Base-by-base conservation (phyloP, 2,888 invertebrate species). In the Strigamia transsilvanica region DNA sequence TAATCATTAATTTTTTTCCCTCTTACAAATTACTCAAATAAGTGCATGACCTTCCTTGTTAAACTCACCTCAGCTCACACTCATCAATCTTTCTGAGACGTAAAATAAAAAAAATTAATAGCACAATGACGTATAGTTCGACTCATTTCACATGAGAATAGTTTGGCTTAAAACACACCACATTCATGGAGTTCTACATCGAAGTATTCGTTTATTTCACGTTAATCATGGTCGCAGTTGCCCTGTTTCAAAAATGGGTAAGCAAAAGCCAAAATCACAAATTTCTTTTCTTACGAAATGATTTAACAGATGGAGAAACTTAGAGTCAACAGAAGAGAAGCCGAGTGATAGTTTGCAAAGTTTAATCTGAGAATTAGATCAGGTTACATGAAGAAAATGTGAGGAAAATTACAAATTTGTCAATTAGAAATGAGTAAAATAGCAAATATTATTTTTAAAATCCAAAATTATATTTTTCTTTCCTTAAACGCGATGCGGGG, bases 401-500 rank as follows among this genome's bases (percentile, higher is more conserved):
- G 9, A 38, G 4, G 38, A 38, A 6, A 38, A 38, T 4, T 10
- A 38, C 38, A 38, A 6, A 9, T 38, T 9, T 38, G 38, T 38
- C 9, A 38, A 38, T 38, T 38, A 38, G 38, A 38, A 38, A 9
- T 6, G 27, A 38, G 38, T 9, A 38, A 10, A 34, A 34, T 34
- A 34, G 10, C 15, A 46, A 46, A 4, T 61, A 21, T 18, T 27
- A 27, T 1, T 27, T 27, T 1, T 27, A 27, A 27, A 27, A 27
- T 27, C 3, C 3, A 3, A n/a, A n/a, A 3, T 42, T 21, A 32
- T n/a, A 42, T 79, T 38, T 82, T 73, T 34, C 82, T 82, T 5
- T 82, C 83, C 21, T 84, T 85, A 83, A 89, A 88, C 73, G 85
- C 85, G 15, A 89, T 86, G 27, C 84, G 85, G 1, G 89, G 83